phyloP scores from a whole-genome alignment of 2,113 vertebrate species.

The Crotalus horridus region DNA sequence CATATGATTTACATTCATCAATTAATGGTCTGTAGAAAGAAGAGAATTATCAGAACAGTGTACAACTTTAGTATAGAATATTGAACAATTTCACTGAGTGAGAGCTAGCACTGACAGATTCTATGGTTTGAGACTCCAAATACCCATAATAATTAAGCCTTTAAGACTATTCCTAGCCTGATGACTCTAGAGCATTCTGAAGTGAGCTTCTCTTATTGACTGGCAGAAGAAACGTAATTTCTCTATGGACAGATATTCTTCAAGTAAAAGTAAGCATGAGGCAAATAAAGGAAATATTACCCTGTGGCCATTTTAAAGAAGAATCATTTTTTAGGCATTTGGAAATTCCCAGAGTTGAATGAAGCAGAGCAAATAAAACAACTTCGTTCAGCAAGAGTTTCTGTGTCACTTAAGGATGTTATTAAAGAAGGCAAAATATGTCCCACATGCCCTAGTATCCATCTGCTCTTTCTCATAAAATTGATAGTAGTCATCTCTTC shows the following conservation, averaged over 20 bases:
- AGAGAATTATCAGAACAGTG: neutral
- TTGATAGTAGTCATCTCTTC: neutral
- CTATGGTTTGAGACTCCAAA: neutral
- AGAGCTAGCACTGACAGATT: neutral
- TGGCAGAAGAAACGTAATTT: constrained; percentile 26
- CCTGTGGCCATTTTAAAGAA: neutral
- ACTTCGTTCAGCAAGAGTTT: neutral
- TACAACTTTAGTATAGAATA: neutral
- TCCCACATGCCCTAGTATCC: neutral
- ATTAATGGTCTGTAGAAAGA: neutral
- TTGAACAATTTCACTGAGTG: neutral
- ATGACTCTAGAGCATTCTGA: neutral
- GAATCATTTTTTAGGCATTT: constrained; percentile 21
- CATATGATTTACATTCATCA: neutral
- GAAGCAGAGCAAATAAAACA: neutral
- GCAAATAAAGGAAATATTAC: neutral
- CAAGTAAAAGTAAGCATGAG: constrained; percentile 18
- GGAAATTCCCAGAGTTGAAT: neutral
- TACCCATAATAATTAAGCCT: neutral
- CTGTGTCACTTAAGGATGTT: neutral
- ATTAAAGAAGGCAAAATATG: neutral
- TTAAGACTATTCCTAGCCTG: constrained; percentile 7
- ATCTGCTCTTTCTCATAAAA: rapidly evolving
- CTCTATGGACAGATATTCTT: neutral
- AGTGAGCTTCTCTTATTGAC: constrained; percentile 14